Evolutionary conservation across 2,113 vertebrate species (phyloP).

Genomic region (Dicerorhinus sumatrensis): DNA sequence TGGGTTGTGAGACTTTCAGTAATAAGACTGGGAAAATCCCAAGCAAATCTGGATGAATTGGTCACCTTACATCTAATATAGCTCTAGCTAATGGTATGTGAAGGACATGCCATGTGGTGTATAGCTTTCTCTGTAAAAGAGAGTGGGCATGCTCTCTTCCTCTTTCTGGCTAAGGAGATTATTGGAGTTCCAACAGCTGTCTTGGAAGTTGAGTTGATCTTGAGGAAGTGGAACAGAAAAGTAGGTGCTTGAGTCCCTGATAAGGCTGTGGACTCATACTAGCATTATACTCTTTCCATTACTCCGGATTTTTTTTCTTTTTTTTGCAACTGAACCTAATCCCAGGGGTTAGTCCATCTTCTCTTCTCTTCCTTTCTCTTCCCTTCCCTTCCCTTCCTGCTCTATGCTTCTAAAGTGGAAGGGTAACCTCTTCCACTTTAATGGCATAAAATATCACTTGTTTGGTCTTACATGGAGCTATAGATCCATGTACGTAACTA

Average conservation of each 20-base stretch:
- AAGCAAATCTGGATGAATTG: background rate
- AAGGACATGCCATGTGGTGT: background rate
- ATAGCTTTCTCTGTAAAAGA: background rate
- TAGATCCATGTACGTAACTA: background rate
- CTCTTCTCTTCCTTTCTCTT: background rate
- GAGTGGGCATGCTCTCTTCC: fast-evolving
- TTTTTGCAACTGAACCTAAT: background rate
- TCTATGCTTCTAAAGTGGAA: background rate
- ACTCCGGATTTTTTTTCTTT: background rate
- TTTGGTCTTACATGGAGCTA: background rate
- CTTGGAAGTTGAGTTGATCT: background rate
- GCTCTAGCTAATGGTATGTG: background rate
- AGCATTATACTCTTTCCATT: background rate
- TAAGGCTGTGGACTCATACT: background rate
- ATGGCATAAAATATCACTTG: no score
- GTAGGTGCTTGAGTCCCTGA: background rate
- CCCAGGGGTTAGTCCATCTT: background rate
- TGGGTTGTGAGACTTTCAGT: background rate
- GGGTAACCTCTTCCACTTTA: background rate
- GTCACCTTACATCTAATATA: background rate
- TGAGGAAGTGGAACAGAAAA: background rate
- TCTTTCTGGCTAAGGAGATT: background rate
- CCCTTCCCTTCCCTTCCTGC: background rate
- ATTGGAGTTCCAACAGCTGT: background rate
- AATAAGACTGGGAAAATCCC: background rate